Evolutionary conservation across 2,888 invertebrate species (phyloP), one percentile per base, ranked within the genome.

Genomic region (Encarsia formosa): DNA sequence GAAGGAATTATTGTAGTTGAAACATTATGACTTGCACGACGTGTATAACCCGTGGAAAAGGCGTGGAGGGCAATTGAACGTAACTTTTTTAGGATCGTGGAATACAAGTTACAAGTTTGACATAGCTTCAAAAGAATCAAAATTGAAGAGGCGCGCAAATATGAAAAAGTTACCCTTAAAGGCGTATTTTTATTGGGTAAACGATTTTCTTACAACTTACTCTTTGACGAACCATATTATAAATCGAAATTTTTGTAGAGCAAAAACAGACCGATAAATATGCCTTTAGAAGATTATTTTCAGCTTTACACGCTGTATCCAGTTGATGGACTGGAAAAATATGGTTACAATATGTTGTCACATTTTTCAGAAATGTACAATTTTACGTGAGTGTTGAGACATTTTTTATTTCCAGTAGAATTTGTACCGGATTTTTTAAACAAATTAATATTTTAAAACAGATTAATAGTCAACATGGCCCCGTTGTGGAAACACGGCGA

Each of bases 41-140:
- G 54, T 59, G 40, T 67, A 64, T 42, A 67, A 67, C 56, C 51
- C 42, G 15, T 56, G 59, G 20, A 62, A 63, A 54, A 54, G 53
- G 20, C 51, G 60, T 11, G 63, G 59, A 9, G 61, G 61, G 4
- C 43, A 32, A 39, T 51, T 67, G 20, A 59, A 53, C 19, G 39
- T 65, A 2, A 64, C 61, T 13, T 40, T 51, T 19, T 23, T 63
- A 29, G 65, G 65, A 2, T 47, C 22, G 5, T 67, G 66, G 66
- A 35, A n/a, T 9, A 13, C 15, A 9, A 23, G 19, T n/a, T 8
- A 38, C 49, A 26, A 29, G 39, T n/a, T n/a, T n/a, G n/a, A n/a
- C n/a, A 2, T n/a, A n/a, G n/a, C n/a, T n/a, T n/a, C n/a, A n/a
- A n/a, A n/a, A n/a, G n/a, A n/a, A n/a, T 16, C 37, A 6, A 49